Evolutionary conservation across 1,140 invertebrate genomes (phyloP).

Genomic region (Thaumetopoea pityocampa): DNA sequence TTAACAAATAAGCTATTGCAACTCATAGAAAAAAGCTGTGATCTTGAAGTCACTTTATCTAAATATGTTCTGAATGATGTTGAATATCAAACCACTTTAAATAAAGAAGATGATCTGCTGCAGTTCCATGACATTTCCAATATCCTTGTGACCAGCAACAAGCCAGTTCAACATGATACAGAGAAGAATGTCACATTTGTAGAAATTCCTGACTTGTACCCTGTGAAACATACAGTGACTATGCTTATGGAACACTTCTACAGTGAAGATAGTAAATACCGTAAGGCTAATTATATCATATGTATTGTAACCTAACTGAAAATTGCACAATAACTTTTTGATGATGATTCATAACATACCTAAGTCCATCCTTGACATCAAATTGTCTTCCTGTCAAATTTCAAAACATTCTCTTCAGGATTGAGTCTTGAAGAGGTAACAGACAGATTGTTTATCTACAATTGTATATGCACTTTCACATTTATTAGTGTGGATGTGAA

Average conservation of each 20-base stretch:
- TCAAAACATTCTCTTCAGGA: no score
- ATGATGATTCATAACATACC: not conserved
- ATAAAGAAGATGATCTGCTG: slow-evolving; percentile 79
- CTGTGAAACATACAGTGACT: slow-evolving; percentile 82
- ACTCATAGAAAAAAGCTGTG: slow-evolving; percentile 81
- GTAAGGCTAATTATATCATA: no score
- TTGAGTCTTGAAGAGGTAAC: no score
- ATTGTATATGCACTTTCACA: no score
- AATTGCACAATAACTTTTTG: not conserved
- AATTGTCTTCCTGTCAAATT: no score
- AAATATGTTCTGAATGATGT: slow-evolving; percentile 78
- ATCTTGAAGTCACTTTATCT: slow-evolving; percentile 70
- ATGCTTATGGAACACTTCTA: slow-evolving; percentile 82
- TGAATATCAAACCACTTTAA: slow-evolving; percentile 73
- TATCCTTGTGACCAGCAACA: slow-evolving; percentile 79
- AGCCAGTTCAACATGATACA: slow-evolving; percentile 77
- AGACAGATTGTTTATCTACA: no score
- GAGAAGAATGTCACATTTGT: slow-evolving; percentile 57
- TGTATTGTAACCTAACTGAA: slow-evolving; percentile 30
- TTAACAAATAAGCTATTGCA: slow-evolving; percentile 83
- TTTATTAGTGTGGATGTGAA: no score
- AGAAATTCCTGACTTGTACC: slow-evolving; percentile 82
- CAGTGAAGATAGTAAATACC: slow-evolving; percentile 77
- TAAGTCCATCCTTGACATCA: no score
- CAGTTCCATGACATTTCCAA: slow-evolving; percentile 80